Percentiles rank a stretch among this genome's conserved stretches.
These are phyloP conservation scores for Sula dactylatra DNA, from an alignment of 2,113 vertebrate species.

Conservation along the genomic window DNA sequence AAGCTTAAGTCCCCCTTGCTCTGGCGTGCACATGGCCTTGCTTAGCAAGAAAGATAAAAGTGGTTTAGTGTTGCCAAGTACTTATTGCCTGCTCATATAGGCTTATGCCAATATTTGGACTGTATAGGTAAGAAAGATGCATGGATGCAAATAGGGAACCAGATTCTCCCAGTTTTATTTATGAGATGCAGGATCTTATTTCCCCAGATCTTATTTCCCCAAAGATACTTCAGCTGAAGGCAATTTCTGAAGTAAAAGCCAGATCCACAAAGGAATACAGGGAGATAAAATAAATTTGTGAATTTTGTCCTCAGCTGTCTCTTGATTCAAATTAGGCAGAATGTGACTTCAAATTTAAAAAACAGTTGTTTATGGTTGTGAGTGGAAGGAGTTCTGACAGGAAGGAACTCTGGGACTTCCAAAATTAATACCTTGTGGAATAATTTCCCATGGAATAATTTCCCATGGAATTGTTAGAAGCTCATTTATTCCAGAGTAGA, in stretches of 20 bases:
- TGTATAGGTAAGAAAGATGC: background rate
- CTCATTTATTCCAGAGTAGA: background rate
- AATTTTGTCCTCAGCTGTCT: background rate
- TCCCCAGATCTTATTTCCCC: background rate
- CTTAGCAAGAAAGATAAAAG: background rate
- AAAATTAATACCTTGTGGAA: background rate
- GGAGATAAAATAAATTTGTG: background rate
- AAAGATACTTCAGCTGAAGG: background rate
- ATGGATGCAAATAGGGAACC: background rate
- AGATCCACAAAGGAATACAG: background rate
- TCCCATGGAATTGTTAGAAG: background rate
- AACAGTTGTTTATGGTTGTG: background rate
- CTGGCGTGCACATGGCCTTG: background rate
- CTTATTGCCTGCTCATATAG: background rate
- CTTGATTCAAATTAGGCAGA: background rate
- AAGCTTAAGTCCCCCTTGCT: background rate
- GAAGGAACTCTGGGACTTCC: background rate
- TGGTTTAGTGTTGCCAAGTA: background rate
- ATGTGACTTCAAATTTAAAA: background rate
- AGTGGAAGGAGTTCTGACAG: background rate
- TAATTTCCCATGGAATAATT: background rate
- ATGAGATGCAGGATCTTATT: background rate
- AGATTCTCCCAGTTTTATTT: background rate
- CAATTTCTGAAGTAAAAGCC: background rate
- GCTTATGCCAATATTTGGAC: background rate